A percentile compares a stretch with the other conserved stretches of the same genome.
phyloP scores from a whole-genome alignment of 2,888 invertebrate genomes.

The Thymelicus acteon region DNA sequence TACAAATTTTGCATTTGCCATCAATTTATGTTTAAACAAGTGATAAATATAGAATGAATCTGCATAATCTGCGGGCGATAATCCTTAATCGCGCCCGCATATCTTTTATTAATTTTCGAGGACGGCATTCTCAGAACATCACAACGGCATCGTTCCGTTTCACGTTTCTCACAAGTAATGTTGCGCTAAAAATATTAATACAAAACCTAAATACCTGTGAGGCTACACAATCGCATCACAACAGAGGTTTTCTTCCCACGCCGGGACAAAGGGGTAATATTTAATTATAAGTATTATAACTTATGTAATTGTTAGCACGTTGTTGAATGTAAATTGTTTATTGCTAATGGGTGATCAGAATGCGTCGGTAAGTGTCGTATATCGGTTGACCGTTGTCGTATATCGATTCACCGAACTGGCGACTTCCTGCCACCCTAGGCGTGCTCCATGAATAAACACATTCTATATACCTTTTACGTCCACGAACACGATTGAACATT shows the following conservation, averaged over 20 bases:
- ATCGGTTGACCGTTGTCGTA: constrained; percentile 56
- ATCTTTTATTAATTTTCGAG: constrained; percentile 64
- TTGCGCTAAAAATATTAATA: constrained; percentile 15
- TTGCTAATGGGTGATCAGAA: constrained; percentile 55
- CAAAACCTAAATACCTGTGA: constrained; percentile 20
- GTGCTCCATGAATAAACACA: constrained; percentile 74
- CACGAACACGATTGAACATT: constrained; percentile 32
- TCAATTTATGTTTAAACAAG: constrained; percentile 1
- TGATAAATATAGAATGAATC: constrained; percentile 52
- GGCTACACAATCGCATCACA: constrained; percentile 9
- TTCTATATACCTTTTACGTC: constrained; percentile 49
- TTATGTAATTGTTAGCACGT: constrained; percentile 35
- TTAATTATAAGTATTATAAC: constrained; percentile 1
- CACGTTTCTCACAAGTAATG: constrained; percentile 19
- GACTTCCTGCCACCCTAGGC: constrained; percentile 72
- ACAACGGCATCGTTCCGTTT: neutral
- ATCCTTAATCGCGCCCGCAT: constrained; percentile 70
- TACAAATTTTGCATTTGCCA: constrained; percentile 46
- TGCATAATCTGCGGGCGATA: constrained; percentile 75
- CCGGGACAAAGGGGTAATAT: constrained; percentile 22
- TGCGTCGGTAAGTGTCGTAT: constrained; percentile 59
- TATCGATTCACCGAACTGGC: constrained; percentile 70
- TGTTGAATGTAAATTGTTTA: constrained; percentile 48
- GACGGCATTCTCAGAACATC: constrained; percentile 58
- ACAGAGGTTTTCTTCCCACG: constrained; percentile 31